Percentiles rank a stretch among this genome's conserved stretches.
phyloP scores from a whole-genome alignment of 2,888 invertebrate species.

The Eubasilissa splendida region DNA sequence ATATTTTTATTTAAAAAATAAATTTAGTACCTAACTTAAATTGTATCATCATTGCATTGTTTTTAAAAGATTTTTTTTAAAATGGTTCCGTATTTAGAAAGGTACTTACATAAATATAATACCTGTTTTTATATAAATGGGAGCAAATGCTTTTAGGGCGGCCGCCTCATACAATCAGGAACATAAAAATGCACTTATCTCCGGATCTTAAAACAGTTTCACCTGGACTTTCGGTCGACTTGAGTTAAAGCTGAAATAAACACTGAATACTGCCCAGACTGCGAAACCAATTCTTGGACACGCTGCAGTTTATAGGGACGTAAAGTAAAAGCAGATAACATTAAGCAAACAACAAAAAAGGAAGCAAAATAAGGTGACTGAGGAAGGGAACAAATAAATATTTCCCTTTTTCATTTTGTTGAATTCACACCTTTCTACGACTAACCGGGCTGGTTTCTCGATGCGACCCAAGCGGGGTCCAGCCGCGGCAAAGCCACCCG shows the following conservation, averaged over 20 bases:
- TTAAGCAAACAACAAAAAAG: not conserved
- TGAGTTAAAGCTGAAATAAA: slow-evolving; percentile 31
- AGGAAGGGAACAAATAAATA: not conserved
- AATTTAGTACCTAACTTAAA: too few relatives aligned
- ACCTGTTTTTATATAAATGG: too few relatives aligned
- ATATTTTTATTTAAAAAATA: too few relatives aligned
- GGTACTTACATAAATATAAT: too few relatives aligned
- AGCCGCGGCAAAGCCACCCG: not conserved
- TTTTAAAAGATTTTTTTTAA: too few relatives aligned
- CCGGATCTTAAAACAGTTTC: slow-evolving; percentile 25
- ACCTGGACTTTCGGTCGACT: slow-evolving; percentile 19
- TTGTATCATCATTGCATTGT: too few relatives aligned
- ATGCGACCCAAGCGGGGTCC: not conserved
- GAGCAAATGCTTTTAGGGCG: not conserved
- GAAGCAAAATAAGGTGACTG: not conserved
- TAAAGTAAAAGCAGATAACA: slow-evolving; percentile 16
- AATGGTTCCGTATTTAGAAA: too few relatives aligned
- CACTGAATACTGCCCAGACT: not conserved
- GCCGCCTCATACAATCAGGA: not conserved
- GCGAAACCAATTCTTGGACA: slow-evolving; percentile 1
- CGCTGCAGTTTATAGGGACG: slow-evolving; percentile 21
- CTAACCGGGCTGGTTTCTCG: not conserved
- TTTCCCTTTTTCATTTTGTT: not conserved
- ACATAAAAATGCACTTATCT: slow-evolving; percentile 46
- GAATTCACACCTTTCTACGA: not conserved